Evolutionary conservation across 1,140 invertebrate genomes (phyloP).

Genomic region (Procambarus clarkii): DNA sequence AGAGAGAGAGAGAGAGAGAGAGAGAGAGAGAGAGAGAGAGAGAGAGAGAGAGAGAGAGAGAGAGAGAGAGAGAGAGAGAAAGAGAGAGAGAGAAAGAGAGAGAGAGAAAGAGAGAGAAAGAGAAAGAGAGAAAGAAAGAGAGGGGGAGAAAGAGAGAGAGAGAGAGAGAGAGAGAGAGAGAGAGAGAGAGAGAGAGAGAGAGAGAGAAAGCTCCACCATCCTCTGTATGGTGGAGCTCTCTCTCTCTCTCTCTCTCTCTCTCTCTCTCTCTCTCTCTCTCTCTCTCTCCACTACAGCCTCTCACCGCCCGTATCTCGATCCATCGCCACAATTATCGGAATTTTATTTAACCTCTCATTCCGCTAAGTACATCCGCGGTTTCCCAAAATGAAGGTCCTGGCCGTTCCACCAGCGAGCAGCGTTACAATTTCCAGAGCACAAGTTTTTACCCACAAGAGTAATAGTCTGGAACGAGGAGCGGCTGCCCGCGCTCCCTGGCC

Average conservation of each 20-base stretch:
- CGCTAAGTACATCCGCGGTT: slow-evolving; percentile 56
- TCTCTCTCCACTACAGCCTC: not conserved
- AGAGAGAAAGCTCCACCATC: too few species aligned
- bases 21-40: too few species aligned
- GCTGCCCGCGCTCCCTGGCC: not conserved
- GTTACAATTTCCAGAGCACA: slow-evolving; percentile 47
- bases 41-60: too few species aligned
- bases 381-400: slow-evolving; percentile 48
- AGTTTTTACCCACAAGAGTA: slow-evolving; percentile 28
- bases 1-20: too few species aligned
- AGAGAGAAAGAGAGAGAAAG: too few species aligned
- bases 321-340: slow-evolving; percentile 8
- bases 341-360: slow-evolving; percentile 61
- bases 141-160: too few species aligned
- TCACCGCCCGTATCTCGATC: not conserved
- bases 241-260: not conserved
- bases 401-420: slow-evolving; percentile 11
- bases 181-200: too few species aligned
- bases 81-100: too few species aligned
- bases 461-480: slow-evolving; percentile 52
- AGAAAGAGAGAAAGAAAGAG: too few species aligned
- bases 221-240: not conserved
- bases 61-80: too few species aligned
- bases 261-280: not conserved
- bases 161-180: too few species aligned